A percentile compares a stretch with the other conserved stretches of the same genome.
Evolutionary conservation across 2,113 vertebrate genomes (phyloP).

Genomic region (Labeo catla): DNA sequence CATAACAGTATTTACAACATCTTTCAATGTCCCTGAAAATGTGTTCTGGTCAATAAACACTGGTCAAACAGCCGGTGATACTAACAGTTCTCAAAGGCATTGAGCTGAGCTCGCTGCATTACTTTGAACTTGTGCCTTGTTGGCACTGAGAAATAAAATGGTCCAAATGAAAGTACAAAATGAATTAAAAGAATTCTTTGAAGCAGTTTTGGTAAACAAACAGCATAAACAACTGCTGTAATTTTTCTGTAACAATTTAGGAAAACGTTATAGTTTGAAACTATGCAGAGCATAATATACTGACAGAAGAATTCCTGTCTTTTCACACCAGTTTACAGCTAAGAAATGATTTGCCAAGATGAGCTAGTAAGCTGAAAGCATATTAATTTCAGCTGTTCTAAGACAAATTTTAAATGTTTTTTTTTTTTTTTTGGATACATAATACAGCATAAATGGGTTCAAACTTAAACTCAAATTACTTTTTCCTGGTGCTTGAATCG

Average conservation of each 20-base stretch:
- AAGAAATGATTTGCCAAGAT: not conserved
- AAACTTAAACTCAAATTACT: not conserved
- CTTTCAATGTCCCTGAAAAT: constrained; percentile 18
- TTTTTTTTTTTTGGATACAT: too few relatives aligned
- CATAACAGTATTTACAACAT: constrained; percentile 20
- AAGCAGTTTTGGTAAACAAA: constrained; percentile 10
- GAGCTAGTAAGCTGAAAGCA: not conserved
- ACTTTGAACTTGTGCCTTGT: not conserved
- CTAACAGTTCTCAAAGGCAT: not conserved
- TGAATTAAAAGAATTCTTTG: not conserved
- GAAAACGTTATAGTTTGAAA: not conserved
- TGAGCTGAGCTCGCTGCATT: not conserved
- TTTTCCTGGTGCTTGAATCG: not conserved
- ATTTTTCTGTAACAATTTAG: constrained; percentile 12
- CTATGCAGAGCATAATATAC: not conserved
- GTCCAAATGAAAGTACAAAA: not conserved
- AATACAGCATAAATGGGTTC: not conserved
- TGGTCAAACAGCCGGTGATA: not conserved
- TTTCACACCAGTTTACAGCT: not conserved
- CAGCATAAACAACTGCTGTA: not conserved
- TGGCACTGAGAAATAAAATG: not conserved
- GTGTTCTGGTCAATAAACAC: constrained; percentile 13
- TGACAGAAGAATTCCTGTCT: not conserved
- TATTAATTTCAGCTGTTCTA: not conserved
- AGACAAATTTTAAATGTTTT: not conserved